Evolutionary conservation across 2,888 invertebrate genomes (phyloP).

Genomic region (Theristus sp.): DNA sequence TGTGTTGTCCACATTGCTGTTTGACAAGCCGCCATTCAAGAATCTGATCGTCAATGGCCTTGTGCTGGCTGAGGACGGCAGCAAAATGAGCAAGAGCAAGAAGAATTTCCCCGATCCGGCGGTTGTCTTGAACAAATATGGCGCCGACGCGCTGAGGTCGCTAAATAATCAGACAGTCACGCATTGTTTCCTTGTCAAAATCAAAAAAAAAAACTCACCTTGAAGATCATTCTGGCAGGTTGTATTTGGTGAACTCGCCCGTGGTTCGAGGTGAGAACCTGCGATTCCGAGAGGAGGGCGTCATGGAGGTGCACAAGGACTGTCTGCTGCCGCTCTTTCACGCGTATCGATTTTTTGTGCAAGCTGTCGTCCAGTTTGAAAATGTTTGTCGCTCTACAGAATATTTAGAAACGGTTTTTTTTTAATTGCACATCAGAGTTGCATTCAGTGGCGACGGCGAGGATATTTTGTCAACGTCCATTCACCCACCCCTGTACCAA

Average conservation of each 20-base stretch:
- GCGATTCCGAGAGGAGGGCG: slow-evolving; percentile 89
- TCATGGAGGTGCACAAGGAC: slow-evolving; percentile 83
- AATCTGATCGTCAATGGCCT: slow-evolving; percentile 90
- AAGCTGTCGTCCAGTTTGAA: slow-evolving; percentile 60
- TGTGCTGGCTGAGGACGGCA: slow-evolving; percentile 76
- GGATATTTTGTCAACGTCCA: background rate
- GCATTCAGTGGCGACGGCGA: too few relatives aligned
- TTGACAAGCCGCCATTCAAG: slow-evolving; percentile 87
- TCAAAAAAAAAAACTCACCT: too few relatives aligned
- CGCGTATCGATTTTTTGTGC: slow-evolving; percentile 61
- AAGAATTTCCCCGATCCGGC: slow-evolving; percentile 96
- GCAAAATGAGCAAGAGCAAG: slow-evolving; percentile 98
- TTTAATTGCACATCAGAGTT: too few relatives aligned
- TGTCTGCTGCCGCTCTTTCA: slow-evolving; percentile 84
- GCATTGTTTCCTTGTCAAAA: too few relatives aligned
- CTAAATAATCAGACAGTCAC: too few relatives aligned
- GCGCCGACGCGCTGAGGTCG: slow-evolving; percentile 76
- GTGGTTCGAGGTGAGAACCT: slow-evolving; percentile 91
- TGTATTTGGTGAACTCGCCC: slow-evolving; percentile 92
- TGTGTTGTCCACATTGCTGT: slow-evolving; percentile 82
- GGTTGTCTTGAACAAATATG: slow-evolving; percentile 64
- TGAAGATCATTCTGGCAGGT: slow-evolving; percentile 29
- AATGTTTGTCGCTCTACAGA: too few relatives aligned
- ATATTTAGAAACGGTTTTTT: too few relatives aligned
- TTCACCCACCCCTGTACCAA: too few relatives aligned